Conservation (phyloP, 2,113 vertebrate genomes). For the Rhinolophus sinicus region DNA sequence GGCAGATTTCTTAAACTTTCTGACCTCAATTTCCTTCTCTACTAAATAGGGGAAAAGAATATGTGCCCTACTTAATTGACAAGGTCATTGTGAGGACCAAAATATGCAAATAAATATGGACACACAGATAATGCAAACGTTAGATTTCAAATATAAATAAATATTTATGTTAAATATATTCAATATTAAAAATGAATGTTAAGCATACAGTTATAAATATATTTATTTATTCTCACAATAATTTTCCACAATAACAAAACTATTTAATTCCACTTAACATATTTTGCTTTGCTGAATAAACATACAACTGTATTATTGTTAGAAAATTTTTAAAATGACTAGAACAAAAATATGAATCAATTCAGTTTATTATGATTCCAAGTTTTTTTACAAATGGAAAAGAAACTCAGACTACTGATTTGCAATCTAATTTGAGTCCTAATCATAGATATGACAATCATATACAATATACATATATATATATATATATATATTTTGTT, state of each 20-base stretch:
- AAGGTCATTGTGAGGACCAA: neutral
- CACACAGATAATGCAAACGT: neutral
- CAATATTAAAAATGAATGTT: neutral
- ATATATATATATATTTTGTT: neutral
- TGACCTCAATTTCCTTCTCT: neutral
- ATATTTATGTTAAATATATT: neutral
- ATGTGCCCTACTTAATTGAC: neutral
- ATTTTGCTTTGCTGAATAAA: neutral
- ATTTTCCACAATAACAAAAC: neutral
- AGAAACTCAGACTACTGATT: neutral
- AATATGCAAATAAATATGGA: neutral
- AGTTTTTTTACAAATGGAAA: neutral
- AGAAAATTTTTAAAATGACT: neutral
- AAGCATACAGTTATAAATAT: neutral
- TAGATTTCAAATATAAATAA: neutral
- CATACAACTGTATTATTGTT: neutral
- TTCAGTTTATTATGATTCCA: neutral
- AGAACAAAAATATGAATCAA: neutral
- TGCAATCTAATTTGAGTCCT: neutral
- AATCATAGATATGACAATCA: neutral
- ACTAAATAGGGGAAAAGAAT: neutral
- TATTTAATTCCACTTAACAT: neutral
- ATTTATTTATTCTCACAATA: slow-evolving; percentile 8
- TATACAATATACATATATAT: neutral
- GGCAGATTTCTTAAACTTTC: neutral